These are phyloP conservation scores for Hemibagrus guttatus DNA, from an alignment of 2,797 vertebrate genomes.

Conservation along the genomic window DNA sequence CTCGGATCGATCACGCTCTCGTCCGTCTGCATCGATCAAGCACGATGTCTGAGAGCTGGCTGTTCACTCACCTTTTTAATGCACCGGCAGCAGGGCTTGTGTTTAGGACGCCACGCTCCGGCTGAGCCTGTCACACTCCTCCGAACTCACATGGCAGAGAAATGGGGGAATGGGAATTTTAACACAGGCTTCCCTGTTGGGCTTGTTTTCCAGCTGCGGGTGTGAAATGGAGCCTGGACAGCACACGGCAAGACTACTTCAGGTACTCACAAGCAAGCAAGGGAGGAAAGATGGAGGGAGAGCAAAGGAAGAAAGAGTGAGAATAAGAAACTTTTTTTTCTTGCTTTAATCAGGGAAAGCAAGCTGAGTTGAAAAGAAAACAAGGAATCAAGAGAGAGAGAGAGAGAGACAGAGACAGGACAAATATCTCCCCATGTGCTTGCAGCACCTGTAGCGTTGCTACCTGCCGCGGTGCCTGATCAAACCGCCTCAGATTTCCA, in stretches of 20 bases:
- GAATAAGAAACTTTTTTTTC: constrained; percentile 4
- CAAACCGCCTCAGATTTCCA: constrained; percentile 44
- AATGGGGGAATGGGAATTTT: not conserved
- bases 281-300: not conserved
- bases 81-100: not conserved
- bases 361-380: constrained; percentile 23
- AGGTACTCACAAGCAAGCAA: not conserved
- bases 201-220: constrained; percentile 22
- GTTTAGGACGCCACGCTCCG: constrained; percentile 2
- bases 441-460: constrained; percentile 47
- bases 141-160: not conserved
- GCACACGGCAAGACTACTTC: constrained; percentile 6
- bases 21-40: constrained; percentile 40
- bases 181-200: not conserved
- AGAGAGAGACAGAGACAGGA: constrained; percentile 7
- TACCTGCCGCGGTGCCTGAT: constrained; percentile 45
- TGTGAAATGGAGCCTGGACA: constrained; percentile 26
- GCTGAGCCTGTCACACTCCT: constrained; percentile 15
- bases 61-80: constrained; percentile 26
- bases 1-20: constrained; percentile 36
- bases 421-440: constrained; percentile 16
- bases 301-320: not conserved
- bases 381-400: constrained; percentile 12
- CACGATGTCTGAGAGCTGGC: constrained; percentile 15
- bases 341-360: constrained; percentile 9